Percentiles rank a stretch among this genome's conserved stretches.
Evolutionary conservation across 64 coral and sea anemone genomes (phyloP).

Genomic region (Porites australiensis): DNA sequence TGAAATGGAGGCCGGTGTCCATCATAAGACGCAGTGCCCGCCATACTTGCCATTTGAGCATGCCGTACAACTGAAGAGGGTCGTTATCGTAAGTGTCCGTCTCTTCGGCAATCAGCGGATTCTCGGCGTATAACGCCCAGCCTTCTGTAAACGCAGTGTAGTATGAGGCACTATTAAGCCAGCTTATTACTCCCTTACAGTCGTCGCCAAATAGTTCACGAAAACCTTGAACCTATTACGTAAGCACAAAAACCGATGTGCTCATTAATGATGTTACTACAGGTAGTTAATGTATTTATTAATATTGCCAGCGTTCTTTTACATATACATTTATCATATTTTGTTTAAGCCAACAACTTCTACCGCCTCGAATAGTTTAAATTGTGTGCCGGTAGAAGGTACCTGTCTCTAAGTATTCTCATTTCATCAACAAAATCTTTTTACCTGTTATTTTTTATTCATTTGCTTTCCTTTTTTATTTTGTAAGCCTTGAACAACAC

Average conservation of each 20-base stretch:
- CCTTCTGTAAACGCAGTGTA: slow-evolving; percentile 89
- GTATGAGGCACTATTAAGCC: slow-evolving; percentile 42
- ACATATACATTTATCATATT: too few species aligned
- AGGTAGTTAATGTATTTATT: too few species aligned
- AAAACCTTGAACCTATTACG: slow-evolving; percentile 71
- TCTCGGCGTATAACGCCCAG: slow-evolving; percentile 90
- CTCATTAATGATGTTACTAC: too few species aligned
- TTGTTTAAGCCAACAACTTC: too few species aligned
- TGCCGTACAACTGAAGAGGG: slow-evolving; percentile 84
- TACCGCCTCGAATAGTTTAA: too few species aligned
- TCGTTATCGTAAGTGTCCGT: slow-evolving; percentile 73
- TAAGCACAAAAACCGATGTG: not conserved
- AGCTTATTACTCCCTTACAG: slow-evolving; percentile 47
- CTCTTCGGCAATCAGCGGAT: slow-evolving; percentile 80
- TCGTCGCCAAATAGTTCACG: slow-evolving; percentile 69
- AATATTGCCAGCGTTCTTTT: too few species aligned
- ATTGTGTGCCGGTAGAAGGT: too few species aligned
- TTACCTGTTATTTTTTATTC: too few species aligned
- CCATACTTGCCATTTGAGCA: slow-evolving; percentile 96
- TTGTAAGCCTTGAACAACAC: too few species aligned
- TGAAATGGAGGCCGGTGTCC: slow-evolving; percentile 94
- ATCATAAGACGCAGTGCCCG: slow-evolving; percentile 92
- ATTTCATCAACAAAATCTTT: too few species aligned
- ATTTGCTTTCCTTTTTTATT: too few species aligned
- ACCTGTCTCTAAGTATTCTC: too few species aligned